Evolutionary conservation across 2,888 invertebrate genomes (phyloP), one percentile per base, ranked within the genome.

Genomic region (Leucophora obtusa): DNA sequence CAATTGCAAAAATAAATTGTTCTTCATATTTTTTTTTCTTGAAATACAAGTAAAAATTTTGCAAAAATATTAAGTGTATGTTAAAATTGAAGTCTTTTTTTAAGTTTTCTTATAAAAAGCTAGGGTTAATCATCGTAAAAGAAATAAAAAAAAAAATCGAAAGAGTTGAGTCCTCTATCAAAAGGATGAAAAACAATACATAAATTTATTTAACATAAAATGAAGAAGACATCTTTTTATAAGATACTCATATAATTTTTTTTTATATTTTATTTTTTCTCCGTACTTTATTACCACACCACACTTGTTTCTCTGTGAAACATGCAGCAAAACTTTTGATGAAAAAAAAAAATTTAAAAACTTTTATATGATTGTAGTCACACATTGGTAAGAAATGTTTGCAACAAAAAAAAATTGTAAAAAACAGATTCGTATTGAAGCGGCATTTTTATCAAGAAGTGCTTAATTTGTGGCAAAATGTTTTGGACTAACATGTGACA

Each of bases 1-100:
- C 87, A 87, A 87, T 87, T 87, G 87, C 86, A 68, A 82, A 80
- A 74, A 77, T 75, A 73, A 80, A 82, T 81, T 81, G 81, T 81
- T 77, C 81, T 65, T 51, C 77, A 63, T 21, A 18, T 58, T 59
- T 62, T 75, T 28, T 62, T 28, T 69, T 47, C 50, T 33, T 28
- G 11, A 21, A 17, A 47, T 33, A 70, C 60, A 63, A 35, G 38
- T 53, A 35, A 14, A 33, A 51, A 59, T 65, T 28, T 28, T 17
- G 35, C n/a, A 53, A 53, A 66, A 28, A 60, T 59, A 68, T 66
- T 63, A 63, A 69, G 43, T 68, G n/a, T 47, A 69, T 54, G 59
- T 70, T 66, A 54, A 69, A 75, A 66, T 65, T 66, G 24, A 66
- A 79, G 58, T 65, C 69, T 21, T 15, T 56, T 63, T 51, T 53